Evolutionary conservation across 2,113 vertebrate species (phyloP).

Genomic region (Dicrurus megarhynchus): DNA sequence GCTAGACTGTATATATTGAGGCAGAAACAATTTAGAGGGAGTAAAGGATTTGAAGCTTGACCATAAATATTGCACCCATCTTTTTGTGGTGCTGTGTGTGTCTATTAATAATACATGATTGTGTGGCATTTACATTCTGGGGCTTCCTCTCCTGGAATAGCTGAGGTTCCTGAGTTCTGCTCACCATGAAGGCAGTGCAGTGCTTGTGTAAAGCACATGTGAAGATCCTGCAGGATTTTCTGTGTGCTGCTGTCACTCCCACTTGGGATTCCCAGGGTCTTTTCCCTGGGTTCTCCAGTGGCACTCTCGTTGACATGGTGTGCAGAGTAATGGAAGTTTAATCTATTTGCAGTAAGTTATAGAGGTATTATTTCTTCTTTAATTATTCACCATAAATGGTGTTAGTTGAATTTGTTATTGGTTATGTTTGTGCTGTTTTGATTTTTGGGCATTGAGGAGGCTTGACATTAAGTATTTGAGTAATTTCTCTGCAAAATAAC

Average conservation of each 20-base stretch:
- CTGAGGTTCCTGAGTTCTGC: neutral
- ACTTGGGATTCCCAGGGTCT: accelerated
- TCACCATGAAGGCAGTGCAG: accelerated
- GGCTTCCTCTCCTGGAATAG: neutral
- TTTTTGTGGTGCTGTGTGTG: neutral
- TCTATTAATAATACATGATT: neutral
- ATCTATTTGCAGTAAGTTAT: neutral
- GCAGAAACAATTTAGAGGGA: neutral
- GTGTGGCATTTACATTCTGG: neutral
- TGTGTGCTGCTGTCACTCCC: neutral
- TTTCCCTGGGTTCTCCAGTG: neutral
- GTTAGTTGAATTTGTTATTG: neutral
- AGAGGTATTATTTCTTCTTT: neutral
- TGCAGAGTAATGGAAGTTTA: neutral
- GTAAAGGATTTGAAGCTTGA: neutral
- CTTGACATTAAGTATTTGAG: neutral
- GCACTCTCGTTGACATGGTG: accelerated
- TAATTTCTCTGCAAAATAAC: neutral
- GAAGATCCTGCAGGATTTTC: neutral
- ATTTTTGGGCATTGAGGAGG: neutral
- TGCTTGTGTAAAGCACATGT: accelerated
- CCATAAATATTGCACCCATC: neutral
- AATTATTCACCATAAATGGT: neutral
- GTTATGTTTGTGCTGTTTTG: neutral
- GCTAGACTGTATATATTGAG: neutral